Conservation (phyloP, 2,113 vertebrate genomes). For the Ctenomys sociabilis region DNA sequence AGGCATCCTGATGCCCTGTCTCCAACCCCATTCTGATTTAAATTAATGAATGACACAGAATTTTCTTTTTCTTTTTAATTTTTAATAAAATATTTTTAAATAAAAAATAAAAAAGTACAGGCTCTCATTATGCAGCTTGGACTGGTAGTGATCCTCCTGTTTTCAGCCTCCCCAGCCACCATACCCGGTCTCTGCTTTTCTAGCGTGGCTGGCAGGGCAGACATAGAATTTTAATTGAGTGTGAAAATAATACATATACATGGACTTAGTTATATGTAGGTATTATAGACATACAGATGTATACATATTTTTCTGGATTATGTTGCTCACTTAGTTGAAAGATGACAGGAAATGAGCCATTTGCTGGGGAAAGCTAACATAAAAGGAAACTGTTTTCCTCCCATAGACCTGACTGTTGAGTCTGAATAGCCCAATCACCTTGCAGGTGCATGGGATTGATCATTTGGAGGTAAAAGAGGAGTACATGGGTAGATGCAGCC, state of each 20-base stretch:
- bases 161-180: no score
- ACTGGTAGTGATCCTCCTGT: no score
- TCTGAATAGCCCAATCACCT: background rate
- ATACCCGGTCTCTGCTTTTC: no score
- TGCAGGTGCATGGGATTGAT: background rate
- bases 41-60: background rate
- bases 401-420: background rate
- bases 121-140: no score
- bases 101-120: no score
- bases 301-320: conserved; percentile 4
- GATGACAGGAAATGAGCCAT: background rate
- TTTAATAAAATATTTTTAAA: no score
- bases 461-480: background rate
- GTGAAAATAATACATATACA: background rate
- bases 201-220: no score
- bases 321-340: conserved; percentile 6
- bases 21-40: background rate
- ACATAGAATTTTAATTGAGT: background rate
- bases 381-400: background rate
- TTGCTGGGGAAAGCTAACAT: background rate
- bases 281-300: background rate
- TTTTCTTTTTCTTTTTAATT: background rate
- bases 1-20: background rate
- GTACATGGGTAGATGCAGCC: background rate
- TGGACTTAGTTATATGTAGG: background rate